Evolutionary conservation across 2,797 vertebrate species (phyloP), one percentile per base, ranked within the genome.

Genomic region (Hydrophis major): DNA sequence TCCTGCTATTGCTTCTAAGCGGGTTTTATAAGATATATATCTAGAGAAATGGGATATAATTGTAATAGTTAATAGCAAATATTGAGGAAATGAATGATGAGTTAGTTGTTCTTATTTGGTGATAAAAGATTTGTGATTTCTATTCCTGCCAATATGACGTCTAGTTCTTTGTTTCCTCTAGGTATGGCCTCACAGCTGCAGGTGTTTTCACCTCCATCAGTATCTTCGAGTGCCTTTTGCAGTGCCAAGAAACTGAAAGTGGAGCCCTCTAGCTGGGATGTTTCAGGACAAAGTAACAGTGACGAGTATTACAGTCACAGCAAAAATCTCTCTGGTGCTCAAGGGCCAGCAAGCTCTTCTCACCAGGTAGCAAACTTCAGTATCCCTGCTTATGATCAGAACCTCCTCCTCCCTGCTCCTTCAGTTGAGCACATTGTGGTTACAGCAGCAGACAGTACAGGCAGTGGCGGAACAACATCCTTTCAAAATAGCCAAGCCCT

Each of bases 161-260:
- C 28, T 1, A 94, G 10, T 56, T 88, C 28, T 55, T 94, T 91
- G 69, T 22, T 96, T 88, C 91, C 14, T 96, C n/a, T 56, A 99
- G 99, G 98, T 97, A 99, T 99, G 99, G 98, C 99, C 97, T 99
- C 99, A 95, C 99, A 99, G 98, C 97, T 99, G 96, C 99, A 99
- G 98, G 98, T 98, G 94, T 99, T 99, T 97, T 99, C 99, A 96
- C 99, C 99, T 89, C 99, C 99, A 96, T 99, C 99, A 88, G 98
- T 99, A 97, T 99, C 99, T 97, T 99, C 99, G 97, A 99, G 99
- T 97, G 99, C 98, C 98, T 99, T 99, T 97, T 99, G 98, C 94
- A 99, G 98, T 95, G 98, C 99, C 57, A 99, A 99, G 98, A 99
- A 99, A 98, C 98, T 99, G 88, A 99, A 99, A 98, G 98, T 99